Percentiles rank a stretch among this genome's conserved stretches.
These are phyloP conservation scores for Anthonomus grandis DNA, from an alignment of 1,140 invertebrate genomes.

Conservation along the genomic window DNA sequence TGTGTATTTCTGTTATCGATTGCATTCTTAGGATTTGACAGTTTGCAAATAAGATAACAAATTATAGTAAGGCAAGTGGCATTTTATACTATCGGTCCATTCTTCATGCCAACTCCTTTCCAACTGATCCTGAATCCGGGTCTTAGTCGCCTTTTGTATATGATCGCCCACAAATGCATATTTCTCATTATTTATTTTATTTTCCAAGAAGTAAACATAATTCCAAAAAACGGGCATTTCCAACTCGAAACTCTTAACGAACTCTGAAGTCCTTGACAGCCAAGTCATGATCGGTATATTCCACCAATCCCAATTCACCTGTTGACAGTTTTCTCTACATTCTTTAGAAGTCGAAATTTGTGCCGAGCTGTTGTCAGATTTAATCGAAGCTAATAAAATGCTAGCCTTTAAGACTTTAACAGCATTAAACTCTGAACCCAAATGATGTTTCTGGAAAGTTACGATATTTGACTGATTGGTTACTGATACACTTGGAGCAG, in stretches of 20 bases:
- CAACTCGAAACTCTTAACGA: slow-evolving; percentile 26
- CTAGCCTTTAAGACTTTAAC: slow-evolving; percentile 42
- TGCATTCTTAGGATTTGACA: slow-evolving; percentile 26
- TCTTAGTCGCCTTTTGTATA: slow-evolving; percentile 43
- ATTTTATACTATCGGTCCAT: slow-evolving; percentile 43
- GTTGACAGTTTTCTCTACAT: slow-evolving; percentile 15
- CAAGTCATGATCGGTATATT: slow-evolving; percentile 50
- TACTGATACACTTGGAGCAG: background rate
- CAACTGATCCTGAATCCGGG: slow-evolving; percentile 45
- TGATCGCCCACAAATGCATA: slow-evolving; percentile 40
- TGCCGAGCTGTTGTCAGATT: slow-evolving; percentile 16
- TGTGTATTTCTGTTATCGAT: too few relatives aligned
- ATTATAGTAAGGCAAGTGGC: slow-evolving; percentile 19
- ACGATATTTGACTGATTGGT: background rate
- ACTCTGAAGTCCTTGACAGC: slow-evolving; percentile 47
- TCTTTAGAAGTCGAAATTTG: background rate
- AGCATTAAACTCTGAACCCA: slow-evolving; percentile 1
- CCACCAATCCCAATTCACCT: slow-evolving; percentile 51
- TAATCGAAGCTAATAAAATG: slow-evolving; percentile 43
- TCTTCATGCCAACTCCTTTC: slow-evolving; percentile 47
- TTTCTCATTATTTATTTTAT: slow-evolving; percentile 31
- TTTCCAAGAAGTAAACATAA: slow-evolving; percentile 35
- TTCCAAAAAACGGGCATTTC: slow-evolving; percentile 14
- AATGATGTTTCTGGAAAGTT: background rate
- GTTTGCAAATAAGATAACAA: slow-evolving; percentile 22